Evolutionary conservation across 2,888 invertebrate species (phyloP), one percentile per base, ranked within the genome.

Genomic region (Agapostemon virescens): DNA sequence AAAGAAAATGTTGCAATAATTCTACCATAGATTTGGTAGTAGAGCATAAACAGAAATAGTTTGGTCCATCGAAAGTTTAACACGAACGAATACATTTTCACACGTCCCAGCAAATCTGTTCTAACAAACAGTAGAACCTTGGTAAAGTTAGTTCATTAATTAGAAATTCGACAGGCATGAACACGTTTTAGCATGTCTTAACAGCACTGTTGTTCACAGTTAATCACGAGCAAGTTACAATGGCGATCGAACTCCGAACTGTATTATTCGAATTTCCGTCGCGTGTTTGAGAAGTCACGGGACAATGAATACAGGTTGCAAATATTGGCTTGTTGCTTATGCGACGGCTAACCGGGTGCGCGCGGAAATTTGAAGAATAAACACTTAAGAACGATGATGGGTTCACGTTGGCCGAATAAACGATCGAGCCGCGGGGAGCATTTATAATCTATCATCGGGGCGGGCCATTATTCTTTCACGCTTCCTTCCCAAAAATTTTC

Each of bases 401-500:
- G 61, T 23, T 33, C 17, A 45, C 42, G 23, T 20, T 30, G 9
- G 42, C 30, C 30, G 33, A 23, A 71, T 63, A 63, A 71, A 63
- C n/a, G 42, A 36, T 42, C 33, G 38, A 45, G 6, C n/a, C 71
- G 11, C n/a, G 30, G 4, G n/a, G 61, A 45, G 15, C 52, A 66
- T 69, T 40, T 69, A 40, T 73, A 26, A 79, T 73, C 33, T 45
- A 30, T 61, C 66, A 72, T 73, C 72, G 30, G 42, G 38, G 15
- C 55, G 23, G 30, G n/a, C 67, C 74, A 66, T 83, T 73, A 74
- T 30, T 82, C 78, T 75, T 73, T 63, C 52, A 66, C 45, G 69
- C 42, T 71, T 55, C 52, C 69, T 69, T 49, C 52, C 70, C 13
- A 79, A 81, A 81, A 84, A 86, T 77, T 86, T 81, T 84, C 83